Base-by-base conservation (phyloP, 1,140 invertebrate species). In the Anoplophora glabripennis region DNA sequence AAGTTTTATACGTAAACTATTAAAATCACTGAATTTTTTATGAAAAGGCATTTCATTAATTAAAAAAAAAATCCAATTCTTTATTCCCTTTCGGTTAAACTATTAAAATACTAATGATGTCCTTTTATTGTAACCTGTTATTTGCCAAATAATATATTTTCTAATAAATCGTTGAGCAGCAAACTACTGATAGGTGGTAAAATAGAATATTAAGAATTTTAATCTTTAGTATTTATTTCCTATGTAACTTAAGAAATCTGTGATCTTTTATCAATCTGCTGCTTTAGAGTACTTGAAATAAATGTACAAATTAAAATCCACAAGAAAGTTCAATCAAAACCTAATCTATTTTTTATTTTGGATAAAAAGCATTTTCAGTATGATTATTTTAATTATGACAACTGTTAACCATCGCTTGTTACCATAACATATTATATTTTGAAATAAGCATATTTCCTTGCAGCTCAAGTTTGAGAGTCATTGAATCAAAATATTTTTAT, bases 181-280 rank as follows among this genome's bases (percentile, higher is more conserved):
- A 28, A 28, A 28, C 2, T 5, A 28, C 21, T 5, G 21, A 28
- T 28, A 28, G 5, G 21, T 28, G 5, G 21, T 28, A 28, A 28
- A 28, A 28, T 28, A 28, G 21, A 28, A 28, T 28, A n/a, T n/a
- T n/a, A n/a, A n/a, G n/a, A n/a, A n/a, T n/a, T n/a, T 5, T 28
- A 28, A 28, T 28, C 21, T 28, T 28, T 5, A 28, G 2, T 28
- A 28, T 28, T 28, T 15, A 33, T 36, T 49, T 35, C 34, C 14
- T 49, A 35, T 12, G 10, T 37, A 59, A 52, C 42, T 55, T 55
- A 55, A 53, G 18, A 66, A 64, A 66, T 66, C 67, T 68, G 67
- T 68, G 67, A 68, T 68, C 67, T 68, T 63, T 64, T 66, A 55
- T 55, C 61, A 66, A 66, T 64, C 64, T 66, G 59, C 67, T 66